Evolutionary conservation across 1,140 invertebrate genomes (phyloP).

Genomic region (Marisa cornuarietis): DNA sequence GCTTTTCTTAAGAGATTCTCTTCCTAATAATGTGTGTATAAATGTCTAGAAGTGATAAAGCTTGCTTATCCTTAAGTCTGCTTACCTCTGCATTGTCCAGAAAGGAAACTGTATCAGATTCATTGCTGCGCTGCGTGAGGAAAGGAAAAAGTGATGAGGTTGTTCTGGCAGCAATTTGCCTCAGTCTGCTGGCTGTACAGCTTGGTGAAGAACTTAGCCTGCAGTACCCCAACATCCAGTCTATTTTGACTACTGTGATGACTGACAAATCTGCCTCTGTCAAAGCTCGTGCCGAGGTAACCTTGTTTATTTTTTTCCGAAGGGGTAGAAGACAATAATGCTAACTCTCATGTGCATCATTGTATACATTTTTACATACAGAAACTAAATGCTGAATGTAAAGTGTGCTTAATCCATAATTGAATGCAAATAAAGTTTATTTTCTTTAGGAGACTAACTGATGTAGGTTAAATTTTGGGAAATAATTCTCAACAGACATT

Average conservation of each 20-base stretch:
- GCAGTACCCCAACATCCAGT: conserved; percentile 72
- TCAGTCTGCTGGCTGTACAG: conserved; percentile 84
- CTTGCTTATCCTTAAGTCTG: not conserved
- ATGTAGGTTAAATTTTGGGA: no score
- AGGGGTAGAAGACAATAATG: no score
- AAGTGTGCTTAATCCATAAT: no score
- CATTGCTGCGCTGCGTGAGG: conserved; percentile 81
- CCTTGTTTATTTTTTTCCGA: not conserved
- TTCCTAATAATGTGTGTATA: not conserved
- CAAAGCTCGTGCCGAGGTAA: conserved; percentile 74
- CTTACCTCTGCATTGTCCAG: conserved; percentile 62
- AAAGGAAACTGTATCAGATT: conserved; percentile 82
- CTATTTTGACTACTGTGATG: conserved; percentile 71
- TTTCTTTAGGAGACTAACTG: no score
- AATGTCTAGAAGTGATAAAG: no score
- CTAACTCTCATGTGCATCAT: no score
- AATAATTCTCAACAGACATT: no score
- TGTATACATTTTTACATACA: not conserved
- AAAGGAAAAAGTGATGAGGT: conserved; percentile 85
- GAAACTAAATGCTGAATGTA: not conserved
- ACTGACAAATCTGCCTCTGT: conserved; percentile 72
- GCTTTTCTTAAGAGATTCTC: no score
- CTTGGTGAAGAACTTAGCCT: conserved; percentile 76
- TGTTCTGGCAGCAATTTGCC: conserved; percentile 80
- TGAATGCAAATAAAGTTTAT: not conserved